Evolutionary conservation across 1,140 invertebrate genomes (phyloP), one percentile per base, ranked within the genome.

Genomic region (Propsilocerus akamusi): DNA sequence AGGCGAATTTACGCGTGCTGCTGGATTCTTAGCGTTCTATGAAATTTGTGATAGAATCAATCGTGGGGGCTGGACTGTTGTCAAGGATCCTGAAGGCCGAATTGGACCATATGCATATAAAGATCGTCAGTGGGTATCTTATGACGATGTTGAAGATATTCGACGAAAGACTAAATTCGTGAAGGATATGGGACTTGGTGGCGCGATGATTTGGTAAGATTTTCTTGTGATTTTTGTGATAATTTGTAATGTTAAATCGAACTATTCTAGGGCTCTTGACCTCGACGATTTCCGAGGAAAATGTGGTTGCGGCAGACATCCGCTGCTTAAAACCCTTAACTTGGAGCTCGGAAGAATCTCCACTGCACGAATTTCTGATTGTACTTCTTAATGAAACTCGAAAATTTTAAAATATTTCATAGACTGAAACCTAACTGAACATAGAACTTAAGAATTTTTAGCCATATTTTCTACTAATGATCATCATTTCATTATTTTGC

Each of bases 21-120:
- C 76, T 56, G 89, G 89, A 46, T 85, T 90, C 57, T 70, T 91
- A 22, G 72, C 86, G 1, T 94, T 85, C 61, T 91, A 90, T 61
- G 87, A 92, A 70, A 77, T 83, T 41, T 83, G 81, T 56, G 66
- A 73, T 41, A 66, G 72, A 53, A 63, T 81, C 2, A 72, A 73
- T 53, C 71, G 66, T 2, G 62, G 67, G 25, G 72, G 73, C 12
- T 88, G 83, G 83, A 72, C 66, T 5, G 74, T 85, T 4, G 69
- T 74, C 4, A 68, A 73, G 53, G 80, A 81, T 57, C 68, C 72
- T 1, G 53, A 72, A 46, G 73, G 76, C 22, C 61, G 73, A 22
- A 78, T 83, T 49, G 86, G 85, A 5, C 81, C 86, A 2, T 86
- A 79, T 60, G 81, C 81, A 0, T 74, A 72, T 32, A 71, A 67